A percentile compares a stretch with the other conserved stretches of the same genome.
Conservation (phyloP, 2,888 invertebrate genomes). For the Elgonia sp. region DNA sequence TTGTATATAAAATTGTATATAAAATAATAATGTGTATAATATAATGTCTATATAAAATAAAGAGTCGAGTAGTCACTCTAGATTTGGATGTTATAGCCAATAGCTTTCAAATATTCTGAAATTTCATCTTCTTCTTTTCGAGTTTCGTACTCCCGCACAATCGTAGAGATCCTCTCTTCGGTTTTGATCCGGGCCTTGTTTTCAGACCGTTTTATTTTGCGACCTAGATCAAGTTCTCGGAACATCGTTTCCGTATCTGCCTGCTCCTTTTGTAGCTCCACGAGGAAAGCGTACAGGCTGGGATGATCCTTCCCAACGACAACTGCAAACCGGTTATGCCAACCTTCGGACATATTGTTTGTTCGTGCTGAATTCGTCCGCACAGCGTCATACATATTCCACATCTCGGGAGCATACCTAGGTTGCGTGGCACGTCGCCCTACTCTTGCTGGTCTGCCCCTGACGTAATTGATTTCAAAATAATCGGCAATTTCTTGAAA, state of each 20-base stretch:
- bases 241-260: no score
- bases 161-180: no score
- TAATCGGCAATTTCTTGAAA: constrained; percentile 50
- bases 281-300: no score
- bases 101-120: no score
- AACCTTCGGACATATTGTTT: constrained; percentile 3
- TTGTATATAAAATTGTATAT: no score
- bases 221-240: no score
- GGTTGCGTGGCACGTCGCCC: constrained; percentile 35
- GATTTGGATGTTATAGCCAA: no score
- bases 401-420: constrained; percentile 28
- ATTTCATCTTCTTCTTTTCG: not conserved
- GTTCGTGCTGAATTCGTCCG: constrained; percentile 6
- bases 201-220: constrained; percentile 12
- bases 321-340: not conserved
- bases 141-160: not conserved
- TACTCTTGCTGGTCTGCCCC: constrained; percentile 34
- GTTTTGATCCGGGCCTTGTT: constrained; percentile 1
- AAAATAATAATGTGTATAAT: no score
- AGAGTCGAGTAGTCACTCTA: no score
- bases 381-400: constrained; percentile 35
- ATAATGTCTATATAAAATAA: no score
- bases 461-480: constrained; percentile 33
- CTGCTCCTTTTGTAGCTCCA: no score
- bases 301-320: no score